Percentiles rank a stretch among this genome's conserved stretches.
phyloP scores from a whole-genome alignment of 1,140 invertebrate genomes.

The Drepana arcuata region DNA sequence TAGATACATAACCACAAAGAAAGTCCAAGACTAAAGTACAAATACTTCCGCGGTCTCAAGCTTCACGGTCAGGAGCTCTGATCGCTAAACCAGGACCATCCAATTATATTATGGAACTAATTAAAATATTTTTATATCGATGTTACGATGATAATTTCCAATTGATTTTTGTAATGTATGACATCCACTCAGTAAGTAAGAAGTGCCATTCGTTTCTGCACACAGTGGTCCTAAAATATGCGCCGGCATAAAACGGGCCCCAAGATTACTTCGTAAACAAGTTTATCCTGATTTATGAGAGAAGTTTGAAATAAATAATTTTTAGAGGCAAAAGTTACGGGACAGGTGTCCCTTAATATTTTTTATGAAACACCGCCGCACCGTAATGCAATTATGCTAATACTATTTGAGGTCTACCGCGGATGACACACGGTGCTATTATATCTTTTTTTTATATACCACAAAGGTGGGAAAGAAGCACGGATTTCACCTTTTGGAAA shows the following conservation, averaged over 20 bases:
- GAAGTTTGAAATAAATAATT: conserved; percentile 57
- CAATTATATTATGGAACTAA: neutral
- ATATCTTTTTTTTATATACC: too few species aligned
- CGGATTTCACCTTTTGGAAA: too few species aligned
- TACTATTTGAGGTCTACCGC: too few species aligned
- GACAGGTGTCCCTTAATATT: conserved; percentile 54
- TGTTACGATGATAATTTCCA: neutral
- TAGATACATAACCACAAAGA: too few species aligned
- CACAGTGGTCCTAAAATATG: conserved; percentile 10
- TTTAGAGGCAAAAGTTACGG: conserved; percentile 48
- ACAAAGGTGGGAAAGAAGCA: too few species aligned
- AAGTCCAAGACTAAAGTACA: neutral
- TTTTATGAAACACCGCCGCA: conserved; percentile 32
- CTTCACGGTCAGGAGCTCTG: too few species aligned
- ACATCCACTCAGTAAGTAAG: too few species aligned
- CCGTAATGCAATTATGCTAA: conserved; percentile 55
- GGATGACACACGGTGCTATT: too few species aligned
- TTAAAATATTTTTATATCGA: neutral
- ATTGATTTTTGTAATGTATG: too few species aligned
- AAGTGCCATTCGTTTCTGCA: conserved; percentile 13
- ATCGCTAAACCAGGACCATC: conserved; percentile 1
- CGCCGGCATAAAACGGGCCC: conserved; percentile 11
- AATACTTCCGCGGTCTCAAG: too few species aligned
- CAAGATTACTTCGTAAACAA: conserved; percentile 57
- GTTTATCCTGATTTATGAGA: conserved; percentile 56